Conservation (phyloP, 2,113 vertebrate genomes). For the Piliocolobus tephrosceles region DNA sequence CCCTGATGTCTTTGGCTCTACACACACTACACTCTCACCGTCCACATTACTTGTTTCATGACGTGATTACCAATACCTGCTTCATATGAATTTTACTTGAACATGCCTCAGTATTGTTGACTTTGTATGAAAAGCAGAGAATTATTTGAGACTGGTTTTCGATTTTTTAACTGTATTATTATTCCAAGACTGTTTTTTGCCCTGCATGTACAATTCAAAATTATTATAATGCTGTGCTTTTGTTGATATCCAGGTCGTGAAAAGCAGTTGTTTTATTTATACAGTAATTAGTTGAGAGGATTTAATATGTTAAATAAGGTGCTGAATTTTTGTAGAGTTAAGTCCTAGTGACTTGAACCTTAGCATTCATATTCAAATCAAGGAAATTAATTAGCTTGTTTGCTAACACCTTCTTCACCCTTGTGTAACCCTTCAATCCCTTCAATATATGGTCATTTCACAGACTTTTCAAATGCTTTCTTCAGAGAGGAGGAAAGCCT, state of each 20-base stretch:
- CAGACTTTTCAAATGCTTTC: constrained; percentile 1
- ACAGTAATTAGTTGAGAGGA: neutral
- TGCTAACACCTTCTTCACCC: neutral
- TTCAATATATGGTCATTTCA: neutral
- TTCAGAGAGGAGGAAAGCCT: neutral
- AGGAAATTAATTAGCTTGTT: neutral
- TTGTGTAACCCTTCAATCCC: neutral
- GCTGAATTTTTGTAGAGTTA: neutral
- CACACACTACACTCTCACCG: constrained; percentile 29
- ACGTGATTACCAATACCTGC: constrained; percentile 1
- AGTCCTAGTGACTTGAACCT: neutral
- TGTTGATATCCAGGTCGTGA: neutral
- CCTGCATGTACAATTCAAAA: neutral
- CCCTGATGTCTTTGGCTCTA: constrained; percentile 16
- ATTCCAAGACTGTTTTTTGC: neutral
- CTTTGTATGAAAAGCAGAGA: neutral
- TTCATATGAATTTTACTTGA: constrained; percentile 49
- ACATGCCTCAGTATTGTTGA: neutral
- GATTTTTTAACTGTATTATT: neutral
- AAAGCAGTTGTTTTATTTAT: constrained; percentile 41
- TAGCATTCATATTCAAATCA: neutral
- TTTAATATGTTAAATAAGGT: constrained; percentile 28
- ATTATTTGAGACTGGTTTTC: neutral
- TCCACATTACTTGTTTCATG: constrained; percentile 51
- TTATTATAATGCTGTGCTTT: constrained; percentile 34